Conservation (phyloP, 1,140 invertebrate genomes). For the Meteorus sp. region DNA sequence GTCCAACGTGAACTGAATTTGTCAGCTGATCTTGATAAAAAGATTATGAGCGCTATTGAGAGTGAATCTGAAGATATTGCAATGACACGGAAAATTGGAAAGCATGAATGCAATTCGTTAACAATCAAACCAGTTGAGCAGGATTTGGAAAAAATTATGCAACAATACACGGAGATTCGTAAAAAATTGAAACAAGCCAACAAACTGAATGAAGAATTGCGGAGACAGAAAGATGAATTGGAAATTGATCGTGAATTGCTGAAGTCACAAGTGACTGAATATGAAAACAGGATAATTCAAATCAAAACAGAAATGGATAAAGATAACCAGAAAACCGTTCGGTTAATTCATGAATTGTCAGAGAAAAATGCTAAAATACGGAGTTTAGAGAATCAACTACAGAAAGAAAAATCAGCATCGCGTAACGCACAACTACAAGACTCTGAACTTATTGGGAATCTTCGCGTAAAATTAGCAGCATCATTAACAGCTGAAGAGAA, state of each 20-base stretch:
- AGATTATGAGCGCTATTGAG: constrained; percentile 61
- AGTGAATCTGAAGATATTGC: constrained; percentile 46
- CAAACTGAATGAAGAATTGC: constrained; percentile 56
- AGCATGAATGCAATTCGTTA: constrained; percentile 33
- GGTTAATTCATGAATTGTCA: constrained; percentile 44
- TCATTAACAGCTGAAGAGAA: constrained; percentile 42
- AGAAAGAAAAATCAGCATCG: constrained; percentile 39
- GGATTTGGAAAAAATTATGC: constrained; percentile 34
- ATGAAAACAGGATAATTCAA: constrained; percentile 51
- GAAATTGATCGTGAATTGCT: constrained; percentile 50
- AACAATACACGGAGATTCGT: constrained; percentile 37
- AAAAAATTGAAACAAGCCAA: constrained; percentile 38
- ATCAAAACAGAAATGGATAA: constrained; percentile 45
- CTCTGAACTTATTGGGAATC: constrained; percentile 45
- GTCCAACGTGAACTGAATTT: constrained; percentile 65
- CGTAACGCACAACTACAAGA: constrained; percentile 43
- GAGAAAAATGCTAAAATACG: constrained; percentile 43
- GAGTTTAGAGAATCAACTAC: constrained; percentile 40
- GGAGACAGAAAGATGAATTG: constrained; percentile 50
- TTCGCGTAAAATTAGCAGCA: constrained; percentile 39
- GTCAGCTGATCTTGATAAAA: constrained; percentile 63
- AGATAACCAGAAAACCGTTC: constrained; percentile 38
- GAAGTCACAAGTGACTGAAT: constrained; percentile 47
- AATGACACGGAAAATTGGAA: constrained; percentile 25
- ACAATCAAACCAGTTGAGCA: constrained; percentile 31